Percentiles rank a stretch among this genome's conserved stretches.
phyloP scores from a whole-genome alignment of 2,888 invertebrate species.

The Halictus quadricinctus region DNA sequence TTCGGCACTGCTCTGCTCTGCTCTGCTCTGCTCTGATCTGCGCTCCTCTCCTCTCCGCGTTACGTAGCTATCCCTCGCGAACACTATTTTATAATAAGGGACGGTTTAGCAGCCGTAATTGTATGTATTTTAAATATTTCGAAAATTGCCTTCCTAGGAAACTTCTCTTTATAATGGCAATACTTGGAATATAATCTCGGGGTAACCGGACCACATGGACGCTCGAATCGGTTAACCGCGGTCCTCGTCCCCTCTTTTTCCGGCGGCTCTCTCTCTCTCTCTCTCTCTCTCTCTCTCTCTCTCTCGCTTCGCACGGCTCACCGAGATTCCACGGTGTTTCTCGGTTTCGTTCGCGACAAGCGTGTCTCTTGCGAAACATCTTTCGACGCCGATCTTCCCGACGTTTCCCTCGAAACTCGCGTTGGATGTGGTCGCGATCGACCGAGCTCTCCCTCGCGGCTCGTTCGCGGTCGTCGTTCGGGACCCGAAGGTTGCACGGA shows the following conservation, averaged over 20 bases:
- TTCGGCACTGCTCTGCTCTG: too few species aligned
- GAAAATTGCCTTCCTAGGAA: slow-evolving; percentile 81
- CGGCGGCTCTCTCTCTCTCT: not conserved
- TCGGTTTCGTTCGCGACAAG: slow-evolving; percentile 22
- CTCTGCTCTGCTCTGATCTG: not conserved
- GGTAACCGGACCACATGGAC: slow-evolving; percentile 73
- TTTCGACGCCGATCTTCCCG: not conserved
- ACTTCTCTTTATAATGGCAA: slow-evolving; percentile 78
- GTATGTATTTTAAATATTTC: slow-evolving; percentile 82
- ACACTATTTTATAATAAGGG: slow-evolving; percentile 72
- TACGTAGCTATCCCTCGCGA: slow-evolving; percentile 55
- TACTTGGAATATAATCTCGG: slow-evolving; percentile 80
- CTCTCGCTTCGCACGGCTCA: not conserved
- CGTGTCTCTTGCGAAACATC: not conserved
- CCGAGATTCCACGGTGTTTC: slow-evolving; percentile 20
- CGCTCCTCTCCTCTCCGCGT: slow-evolving; percentile 13
- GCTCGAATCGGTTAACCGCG: slow-evolving; percentile 73
- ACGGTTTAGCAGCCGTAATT: slow-evolving; percentile 73
- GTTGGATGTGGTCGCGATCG: not conserved
- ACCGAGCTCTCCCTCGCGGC: slow-evolving; percentile 7
- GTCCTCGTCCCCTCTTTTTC: slow-evolving; percentile 8
- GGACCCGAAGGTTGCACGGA: slow-evolving; percentile 11
- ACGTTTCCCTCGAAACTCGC: not conserved
- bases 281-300: not conserved
- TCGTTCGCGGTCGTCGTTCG: not conserved